Evolutionary conservation across 1,140 invertebrate species (phyloP).

Genomic region (Drosophila elegans): DNA sequence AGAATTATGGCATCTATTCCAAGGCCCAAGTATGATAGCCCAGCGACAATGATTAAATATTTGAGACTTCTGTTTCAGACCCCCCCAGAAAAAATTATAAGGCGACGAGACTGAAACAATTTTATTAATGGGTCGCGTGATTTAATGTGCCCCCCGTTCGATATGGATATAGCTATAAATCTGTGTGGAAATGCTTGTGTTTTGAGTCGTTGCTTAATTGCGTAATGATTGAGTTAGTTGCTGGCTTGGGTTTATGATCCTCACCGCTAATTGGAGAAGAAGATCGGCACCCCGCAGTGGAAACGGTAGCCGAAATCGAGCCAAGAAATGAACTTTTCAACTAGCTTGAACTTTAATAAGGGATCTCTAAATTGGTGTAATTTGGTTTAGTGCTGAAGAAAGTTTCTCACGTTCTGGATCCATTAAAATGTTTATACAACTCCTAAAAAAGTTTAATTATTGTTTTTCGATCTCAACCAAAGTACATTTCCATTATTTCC

Average conservation of each 20-base stretch:
- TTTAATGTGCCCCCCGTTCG: slow-evolving; percentile 62
- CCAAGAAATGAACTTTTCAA: slow-evolving; percentile 36
- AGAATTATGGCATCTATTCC: slow-evolving; percentile 73
- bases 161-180: slow-evolving; percentile 44
- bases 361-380: slow-evolving; percentile 7
- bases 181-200: slow-evolving; percentile 36
- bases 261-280: slow-evolving; percentile 63
- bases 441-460: not conserved
- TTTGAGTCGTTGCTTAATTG: slow-evolving; percentile 59
- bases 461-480: not conserved
- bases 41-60: slow-evolving; percentile 80
- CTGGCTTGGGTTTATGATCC: slow-evolving; percentile 56
- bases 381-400: not conserved
- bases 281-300: slow-evolving; percentile 52
- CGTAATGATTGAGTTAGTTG: slow-evolving; percentile 78
- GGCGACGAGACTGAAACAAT: slow-evolving; percentile 57
- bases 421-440: not conserved
- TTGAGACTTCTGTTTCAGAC: slow-evolving; percentile 61
- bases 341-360: slow-evolving; percentile 15
- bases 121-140: slow-evolving; percentile 80
- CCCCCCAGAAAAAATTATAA: slow-evolving; percentile 27
- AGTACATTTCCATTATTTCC: slow-evolving; percentile 23
- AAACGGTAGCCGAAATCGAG: slow-evolving; percentile 47
- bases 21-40: slow-evolving; percentile 41
- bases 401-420: slow-evolving; percentile 42